These are phyloP conservation scores for Acanthaster planci DNA, from an alignment of 35 echinoderm and acorn worm species.

Conservation along the genomic window DNA sequence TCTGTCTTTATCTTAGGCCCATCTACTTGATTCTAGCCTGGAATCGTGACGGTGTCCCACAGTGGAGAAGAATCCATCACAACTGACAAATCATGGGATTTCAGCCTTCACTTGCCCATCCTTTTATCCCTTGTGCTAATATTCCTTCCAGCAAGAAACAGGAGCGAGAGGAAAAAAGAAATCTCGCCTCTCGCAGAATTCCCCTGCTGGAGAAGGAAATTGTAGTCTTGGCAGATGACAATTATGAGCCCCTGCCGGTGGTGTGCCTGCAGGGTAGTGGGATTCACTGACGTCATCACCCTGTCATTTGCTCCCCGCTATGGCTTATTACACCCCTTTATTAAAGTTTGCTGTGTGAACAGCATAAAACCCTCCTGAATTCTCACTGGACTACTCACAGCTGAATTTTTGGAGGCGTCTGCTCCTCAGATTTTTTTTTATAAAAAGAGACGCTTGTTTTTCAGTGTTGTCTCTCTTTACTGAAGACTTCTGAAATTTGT, in stretches of 20 bases:
- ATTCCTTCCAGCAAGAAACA: too few relatives aligned
- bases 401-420: not conserved
- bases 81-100: too few relatives aligned
- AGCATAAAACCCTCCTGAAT: not conserved
- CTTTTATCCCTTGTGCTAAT: too few relatives aligned
- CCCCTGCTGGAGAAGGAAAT: not conserved
- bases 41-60: too few relatives aligned
- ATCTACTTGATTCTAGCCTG: too few relatives aligned
- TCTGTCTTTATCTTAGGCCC: too few relatives aligned
- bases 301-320: slow-evolving; percentile 2
- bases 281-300: not conserved
- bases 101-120: too few relatives aligned
- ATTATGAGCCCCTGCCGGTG: slow-evolving; percentile 4
- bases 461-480: not conserved
- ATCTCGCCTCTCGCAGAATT: too few relatives aligned
- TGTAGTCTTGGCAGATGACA: not conserved
- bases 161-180: too few relatives aligned
- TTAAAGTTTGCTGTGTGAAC: slow-evolving; percentile 3
- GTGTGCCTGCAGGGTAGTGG: not conserved
- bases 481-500: not conserved
- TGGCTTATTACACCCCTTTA: not conserved
- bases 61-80: too few relatives aligned
- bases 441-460: not conserved
- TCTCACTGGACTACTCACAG: slow-evolving; percentile 3
- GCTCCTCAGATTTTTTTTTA: not conserved